Conservation (phyloP, 2,797 vertebrate genomes). For the Acanthurus leucopareius region DNA sequence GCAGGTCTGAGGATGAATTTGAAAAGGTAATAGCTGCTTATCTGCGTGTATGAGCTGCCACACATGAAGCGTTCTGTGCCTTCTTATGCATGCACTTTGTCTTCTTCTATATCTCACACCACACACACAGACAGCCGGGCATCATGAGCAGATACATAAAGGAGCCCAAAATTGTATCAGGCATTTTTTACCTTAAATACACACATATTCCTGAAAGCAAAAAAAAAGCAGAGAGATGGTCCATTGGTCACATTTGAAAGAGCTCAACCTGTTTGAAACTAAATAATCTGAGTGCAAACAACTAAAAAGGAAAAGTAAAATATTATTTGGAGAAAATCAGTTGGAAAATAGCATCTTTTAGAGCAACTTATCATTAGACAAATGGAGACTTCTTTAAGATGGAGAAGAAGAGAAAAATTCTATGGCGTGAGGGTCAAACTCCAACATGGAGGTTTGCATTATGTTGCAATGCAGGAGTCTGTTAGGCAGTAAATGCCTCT, state of each 20-base stretch:
- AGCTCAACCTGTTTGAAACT: background rate
- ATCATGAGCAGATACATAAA: background rate
- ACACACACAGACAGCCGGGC: background rate
- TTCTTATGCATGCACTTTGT: background rate
- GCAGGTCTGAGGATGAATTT: conserved; percentile 44
- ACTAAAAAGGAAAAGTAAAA: background rate
- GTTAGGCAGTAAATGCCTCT: conserved; percentile 37
- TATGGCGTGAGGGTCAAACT: conserved; percentile 39
- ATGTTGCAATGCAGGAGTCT: background rate
- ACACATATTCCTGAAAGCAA: background rate
- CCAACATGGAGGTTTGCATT: conserved; percentile 22
- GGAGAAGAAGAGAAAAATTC: conserved; percentile 5
- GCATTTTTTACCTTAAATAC: conserved; percentile 18
- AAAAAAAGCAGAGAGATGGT: background rate
- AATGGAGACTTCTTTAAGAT: background rate
- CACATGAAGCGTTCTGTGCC: background rate
- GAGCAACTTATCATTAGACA: background rate
- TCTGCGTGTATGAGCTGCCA: conserved; percentile 13
- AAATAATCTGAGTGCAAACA: background rate
- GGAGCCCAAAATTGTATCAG: background rate
- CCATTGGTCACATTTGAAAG: background rate
- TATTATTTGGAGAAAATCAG: background rate
- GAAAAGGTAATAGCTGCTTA: conserved; percentile 62
- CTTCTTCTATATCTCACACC: background rate
- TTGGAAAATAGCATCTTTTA: background rate